A percentile compares a stretch with the other conserved stretches of the same genome.
phyloP scores from a whole-genome alignment of 2,113 vertebrate species.

The Recurvirostra avosetta region DNA sequence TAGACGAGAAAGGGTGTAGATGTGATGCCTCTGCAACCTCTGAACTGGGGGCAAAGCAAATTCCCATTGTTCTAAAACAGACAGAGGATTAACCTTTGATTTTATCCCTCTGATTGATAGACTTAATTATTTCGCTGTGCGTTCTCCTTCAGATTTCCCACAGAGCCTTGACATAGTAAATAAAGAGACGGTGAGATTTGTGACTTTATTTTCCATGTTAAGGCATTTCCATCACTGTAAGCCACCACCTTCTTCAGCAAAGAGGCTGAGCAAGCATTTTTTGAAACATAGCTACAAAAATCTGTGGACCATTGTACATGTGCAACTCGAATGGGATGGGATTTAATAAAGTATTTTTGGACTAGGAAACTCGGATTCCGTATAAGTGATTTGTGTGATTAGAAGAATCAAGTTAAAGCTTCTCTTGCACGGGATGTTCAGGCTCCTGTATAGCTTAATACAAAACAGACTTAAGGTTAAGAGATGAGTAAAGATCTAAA shows the following conservation, averaged over 20 bases:
- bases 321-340: neutral
- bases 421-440: neutral
- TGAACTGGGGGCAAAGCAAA: neutral
- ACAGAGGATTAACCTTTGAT: neutral
- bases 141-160: neutral
- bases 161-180: neutral
- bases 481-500: neutral
- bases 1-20: neutral
- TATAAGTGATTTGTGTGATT: neutral
- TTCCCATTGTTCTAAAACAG: neutral
- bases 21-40: neutral
- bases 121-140: neutral
- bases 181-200: too few relatives aligned
- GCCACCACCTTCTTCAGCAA: neutral
- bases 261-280: neutral
- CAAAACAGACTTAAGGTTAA: neutral
- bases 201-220: neutral
- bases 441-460: neutral
- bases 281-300: neutral
- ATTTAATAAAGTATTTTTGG: neutral
- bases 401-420: neutral
- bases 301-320: fast-evolving
- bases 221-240: neutral
- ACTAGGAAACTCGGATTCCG: neutral
- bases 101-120: neutral